phyloP scores from a whole-genome alignment of 2,888 invertebrate species.

The Cotesia congregata region DNA sequence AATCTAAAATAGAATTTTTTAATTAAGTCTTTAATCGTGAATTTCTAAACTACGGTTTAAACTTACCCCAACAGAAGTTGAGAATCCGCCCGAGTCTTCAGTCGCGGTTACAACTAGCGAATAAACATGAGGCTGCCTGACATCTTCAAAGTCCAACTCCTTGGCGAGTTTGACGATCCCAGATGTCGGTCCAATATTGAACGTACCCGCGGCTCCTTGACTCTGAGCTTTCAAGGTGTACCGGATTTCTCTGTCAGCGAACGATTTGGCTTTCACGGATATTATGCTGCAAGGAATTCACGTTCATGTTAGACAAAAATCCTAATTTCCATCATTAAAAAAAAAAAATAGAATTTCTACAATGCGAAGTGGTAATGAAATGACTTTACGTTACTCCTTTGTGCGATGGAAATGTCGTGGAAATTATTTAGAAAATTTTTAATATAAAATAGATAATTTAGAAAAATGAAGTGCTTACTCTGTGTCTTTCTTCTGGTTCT shows the following conservation, averaged over 20 bases:
- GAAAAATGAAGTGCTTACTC: conserved; percentile 79
- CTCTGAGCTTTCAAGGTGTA: conserved; percentile 95
- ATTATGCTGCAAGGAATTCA: conserved; percentile 80
- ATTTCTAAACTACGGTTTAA: background rate
- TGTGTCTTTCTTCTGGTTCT: conserved; percentile 96
- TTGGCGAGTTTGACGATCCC: conserved; percentile 96
- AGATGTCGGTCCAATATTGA: conserved; percentile 93
- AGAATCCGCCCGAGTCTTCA: conserved; percentile 97
- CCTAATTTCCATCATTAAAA: no score
- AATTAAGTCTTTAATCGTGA: background rate
- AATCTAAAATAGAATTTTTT: background rate
- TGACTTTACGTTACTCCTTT: conserved; percentile 11
- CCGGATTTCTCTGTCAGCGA: conserved; percentile 96
- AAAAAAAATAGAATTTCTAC: no score
- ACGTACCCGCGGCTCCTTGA: conserved; percentile 91
- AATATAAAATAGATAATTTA: conserved; percentile 14
- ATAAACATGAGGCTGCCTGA: conserved; percentile 94
- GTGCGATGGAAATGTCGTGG: background rate
- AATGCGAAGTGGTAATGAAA: background rate
- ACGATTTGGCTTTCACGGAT: conserved; percentile 97
- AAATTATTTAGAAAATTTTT: background rate
- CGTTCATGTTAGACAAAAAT: background rate
- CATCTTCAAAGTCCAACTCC: conserved; percentile 96
- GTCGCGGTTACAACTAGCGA: conserved; percentile 94
- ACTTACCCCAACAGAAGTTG: conserved; percentile 91